Evolutionary conservation across 2,888 invertebrate genomes (phyloP).

Genomic region (Mesoligia furuncula): DNA sequence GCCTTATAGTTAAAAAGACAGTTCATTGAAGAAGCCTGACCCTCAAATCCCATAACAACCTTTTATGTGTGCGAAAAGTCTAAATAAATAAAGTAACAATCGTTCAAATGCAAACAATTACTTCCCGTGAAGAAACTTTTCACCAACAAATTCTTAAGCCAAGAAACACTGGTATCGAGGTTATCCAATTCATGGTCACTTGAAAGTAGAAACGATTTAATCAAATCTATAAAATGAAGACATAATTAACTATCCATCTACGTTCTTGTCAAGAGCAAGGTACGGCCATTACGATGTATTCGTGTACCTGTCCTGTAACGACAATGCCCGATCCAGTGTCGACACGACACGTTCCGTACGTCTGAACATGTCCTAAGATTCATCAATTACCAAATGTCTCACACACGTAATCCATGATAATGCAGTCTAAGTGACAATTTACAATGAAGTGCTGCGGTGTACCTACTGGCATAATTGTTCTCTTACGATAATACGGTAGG

Average conservation of each 20-base stretch:
- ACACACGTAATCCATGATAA: conserved; percentile 32
- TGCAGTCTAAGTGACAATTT: conserved; percentile 13
- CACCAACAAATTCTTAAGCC: neutral
- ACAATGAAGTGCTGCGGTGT: neutral
- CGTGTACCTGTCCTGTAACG: neutral
- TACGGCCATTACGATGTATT: neutral
- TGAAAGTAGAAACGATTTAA: neutral
- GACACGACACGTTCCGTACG: conserved; percentile 23
- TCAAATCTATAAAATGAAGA: neutral
- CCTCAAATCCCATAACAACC: too few relatives aligned
- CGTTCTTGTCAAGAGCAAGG: neutral
- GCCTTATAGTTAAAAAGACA: too few relatives aligned
- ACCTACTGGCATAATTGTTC: neutral
- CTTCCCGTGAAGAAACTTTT: neutral
- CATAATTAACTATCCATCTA: neutral
- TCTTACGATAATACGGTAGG: neutral
- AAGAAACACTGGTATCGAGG: neutral
- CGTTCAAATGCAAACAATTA: neutral
- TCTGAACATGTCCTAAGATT: conserved; percentile 40
- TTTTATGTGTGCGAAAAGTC: neutral
- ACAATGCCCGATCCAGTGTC: conserved; percentile 20
- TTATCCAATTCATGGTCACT: neutral
- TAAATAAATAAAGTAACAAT: neutral
- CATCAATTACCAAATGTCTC: conserved; percentile 42
- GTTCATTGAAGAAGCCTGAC: too few relatives aligned